These are phyloP conservation scores for Meghimatium bilineatum DNA, from an alignment of 2,888 invertebrate species.

Conservation along the genomic window DNA sequence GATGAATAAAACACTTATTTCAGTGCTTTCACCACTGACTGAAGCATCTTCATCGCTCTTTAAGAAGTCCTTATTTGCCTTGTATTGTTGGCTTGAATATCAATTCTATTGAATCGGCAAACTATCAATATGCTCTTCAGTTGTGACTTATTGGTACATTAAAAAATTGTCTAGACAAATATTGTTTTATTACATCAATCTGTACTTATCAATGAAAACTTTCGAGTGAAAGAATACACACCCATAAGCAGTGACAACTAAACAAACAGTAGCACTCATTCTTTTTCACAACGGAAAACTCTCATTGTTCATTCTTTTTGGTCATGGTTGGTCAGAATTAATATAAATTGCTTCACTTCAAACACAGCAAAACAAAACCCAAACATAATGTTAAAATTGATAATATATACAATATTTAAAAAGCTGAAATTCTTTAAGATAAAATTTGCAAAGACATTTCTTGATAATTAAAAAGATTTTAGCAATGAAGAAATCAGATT, in stretches of 20 bases:
- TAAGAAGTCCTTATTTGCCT: no score
- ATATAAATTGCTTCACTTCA: constrained; percentile 4
- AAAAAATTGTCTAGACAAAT: no score
- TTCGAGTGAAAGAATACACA: background rate
- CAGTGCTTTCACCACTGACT: no score
- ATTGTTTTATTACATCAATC: background rate
- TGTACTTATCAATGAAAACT: background rate
- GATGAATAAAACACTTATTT: no score
- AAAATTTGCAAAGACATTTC: no score
- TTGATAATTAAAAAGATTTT: no score
- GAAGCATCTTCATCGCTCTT: no score
- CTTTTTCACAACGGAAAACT: background rate
- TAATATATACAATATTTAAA: background rate
- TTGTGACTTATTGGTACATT: no score
- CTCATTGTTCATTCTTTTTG: background rate
- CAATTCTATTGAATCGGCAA: no score
- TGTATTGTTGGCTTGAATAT: no score
- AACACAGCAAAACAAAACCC: background rate
- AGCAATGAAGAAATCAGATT: no score
- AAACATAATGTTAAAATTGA: background rate
- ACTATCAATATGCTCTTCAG: no score
- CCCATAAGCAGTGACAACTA: background rate
- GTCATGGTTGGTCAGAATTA: constrained; percentile 19
- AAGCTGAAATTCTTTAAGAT: background rate
- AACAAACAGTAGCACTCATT: background rate